Conservation (phyloP, 2,113 vertebrate genomes). For the Lasiurus borealis region DNA sequence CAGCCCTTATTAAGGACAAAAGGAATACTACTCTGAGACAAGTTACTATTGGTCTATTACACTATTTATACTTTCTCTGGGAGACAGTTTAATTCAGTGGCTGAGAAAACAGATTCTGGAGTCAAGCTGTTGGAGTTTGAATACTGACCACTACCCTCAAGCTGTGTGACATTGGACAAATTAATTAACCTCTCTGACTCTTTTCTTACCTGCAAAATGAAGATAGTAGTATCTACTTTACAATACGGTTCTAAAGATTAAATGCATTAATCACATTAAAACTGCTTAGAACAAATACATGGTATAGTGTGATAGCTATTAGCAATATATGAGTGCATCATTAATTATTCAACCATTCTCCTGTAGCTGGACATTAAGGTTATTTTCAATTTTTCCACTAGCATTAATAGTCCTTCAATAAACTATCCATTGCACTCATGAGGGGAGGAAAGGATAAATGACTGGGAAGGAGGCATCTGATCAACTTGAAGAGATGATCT, state of each 20-base stretch:
- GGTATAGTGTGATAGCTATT: not conserved
- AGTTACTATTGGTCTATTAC: not conserved
- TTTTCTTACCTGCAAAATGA: constrained; percentile 21
- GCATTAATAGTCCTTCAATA: constrained; percentile 5
- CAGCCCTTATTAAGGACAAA: not conserved
- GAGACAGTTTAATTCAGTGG: not conserved
- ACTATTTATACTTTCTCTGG: not conserved
- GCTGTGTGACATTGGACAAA: not conserved
- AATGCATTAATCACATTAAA: not conserved
- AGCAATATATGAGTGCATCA: not conserved
- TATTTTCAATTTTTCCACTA: not conserved
- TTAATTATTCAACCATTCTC: constrained; percentile 27
- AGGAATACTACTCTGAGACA: not conserved
- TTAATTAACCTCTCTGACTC: not conserved
- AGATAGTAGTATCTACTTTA: not conserved
- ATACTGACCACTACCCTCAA: not conserved
- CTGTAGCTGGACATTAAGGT: not conserved
- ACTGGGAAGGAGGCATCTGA: not conserved
- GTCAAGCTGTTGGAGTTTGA: not conserved
- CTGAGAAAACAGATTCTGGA: not conserved
- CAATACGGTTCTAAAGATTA: constrained; percentile 5
- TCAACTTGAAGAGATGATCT: constrained; percentile 11
- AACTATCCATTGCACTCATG: not conserved
- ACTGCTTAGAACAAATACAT: not conserved
- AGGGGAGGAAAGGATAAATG: not conserved